Evolutionary conservation across 2,797 vertebrate genomes (phyloP).

Genomic region (Rhynchotus rufescens): DNA sequence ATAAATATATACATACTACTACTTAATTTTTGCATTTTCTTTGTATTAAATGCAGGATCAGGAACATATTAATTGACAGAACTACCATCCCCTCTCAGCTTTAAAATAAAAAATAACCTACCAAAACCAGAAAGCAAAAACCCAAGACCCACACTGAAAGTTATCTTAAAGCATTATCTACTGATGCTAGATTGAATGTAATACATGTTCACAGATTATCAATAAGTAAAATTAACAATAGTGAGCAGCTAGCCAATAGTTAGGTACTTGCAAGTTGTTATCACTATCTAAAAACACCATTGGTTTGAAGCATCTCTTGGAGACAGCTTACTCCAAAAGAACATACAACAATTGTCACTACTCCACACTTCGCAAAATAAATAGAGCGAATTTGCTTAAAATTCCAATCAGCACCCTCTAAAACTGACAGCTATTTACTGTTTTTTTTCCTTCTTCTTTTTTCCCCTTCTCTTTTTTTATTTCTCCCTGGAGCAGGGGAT

Average conservation of each 20-base stretch:
- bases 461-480: too few species aligned
- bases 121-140: background rate
- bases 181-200: background rate
- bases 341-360: background rate
- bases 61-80: background rate
- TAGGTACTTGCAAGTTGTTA: background rate
- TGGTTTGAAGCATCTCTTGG: background rate
- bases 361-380: background rate
- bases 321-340: background rate
- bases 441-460: background rate
- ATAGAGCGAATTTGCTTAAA: background rate
- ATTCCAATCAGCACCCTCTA: background rate
- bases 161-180: background rate
- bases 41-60: background rate
- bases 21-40: background rate
- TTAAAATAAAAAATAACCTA: background rate
- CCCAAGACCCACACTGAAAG: background rate
- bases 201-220: background rate
- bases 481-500: accelerated
- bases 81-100: background rate
- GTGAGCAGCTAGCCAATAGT: background rate
- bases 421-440: background rate
- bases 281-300: background rate
- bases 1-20: background rate
- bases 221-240: too few species aligned